Conservation (phyloP, 2,113 vertebrate genomes). For the Catharus bicknelli region DNA sequence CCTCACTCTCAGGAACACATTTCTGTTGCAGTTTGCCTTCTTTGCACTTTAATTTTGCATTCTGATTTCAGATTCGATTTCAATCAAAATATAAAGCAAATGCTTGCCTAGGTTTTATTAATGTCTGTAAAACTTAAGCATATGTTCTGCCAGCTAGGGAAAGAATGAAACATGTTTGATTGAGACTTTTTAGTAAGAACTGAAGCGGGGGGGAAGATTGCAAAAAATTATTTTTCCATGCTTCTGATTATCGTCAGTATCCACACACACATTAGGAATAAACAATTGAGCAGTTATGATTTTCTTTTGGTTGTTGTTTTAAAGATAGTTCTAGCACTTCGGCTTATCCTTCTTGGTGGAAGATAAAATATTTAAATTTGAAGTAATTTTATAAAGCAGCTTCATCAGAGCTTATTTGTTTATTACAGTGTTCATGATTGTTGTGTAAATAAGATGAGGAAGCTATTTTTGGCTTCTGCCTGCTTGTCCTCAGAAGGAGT, state of each 20-base stretch:
- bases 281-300: not conserved
- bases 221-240: not conserved
- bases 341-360: not conserved
- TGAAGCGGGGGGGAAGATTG: not conserved
- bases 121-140: not conserved
- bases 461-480: slow-evolving; percentile 37
- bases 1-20: not conserved
- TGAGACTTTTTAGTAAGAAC: not conserved
- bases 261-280: not conserved
- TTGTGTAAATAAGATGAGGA: slow-evolving; percentile 58
- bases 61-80: not conserved
- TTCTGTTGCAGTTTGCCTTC: not conserved
- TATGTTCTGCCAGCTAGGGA: not conserved
- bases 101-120: not conserved
- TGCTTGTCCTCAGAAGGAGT: slow-evolving; percentile 32
- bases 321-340: slow-evolving; percentile 14
- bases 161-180: not conserved
- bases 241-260: not conserved
- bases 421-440: slow-evolving; percentile 53
- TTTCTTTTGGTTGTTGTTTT: not conserved
- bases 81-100: not conserved
- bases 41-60: not conserved
- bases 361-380: slow-evolving; percentile 53
- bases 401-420: slow-evolving; percentile 61
- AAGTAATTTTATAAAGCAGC: slow-evolving; percentile 53